These are phyloP conservation scores for Moxostoma hubbsi DNA, from an alignment of 2,797 vertebrate genomes.

Conservation along the genomic window DNA sequence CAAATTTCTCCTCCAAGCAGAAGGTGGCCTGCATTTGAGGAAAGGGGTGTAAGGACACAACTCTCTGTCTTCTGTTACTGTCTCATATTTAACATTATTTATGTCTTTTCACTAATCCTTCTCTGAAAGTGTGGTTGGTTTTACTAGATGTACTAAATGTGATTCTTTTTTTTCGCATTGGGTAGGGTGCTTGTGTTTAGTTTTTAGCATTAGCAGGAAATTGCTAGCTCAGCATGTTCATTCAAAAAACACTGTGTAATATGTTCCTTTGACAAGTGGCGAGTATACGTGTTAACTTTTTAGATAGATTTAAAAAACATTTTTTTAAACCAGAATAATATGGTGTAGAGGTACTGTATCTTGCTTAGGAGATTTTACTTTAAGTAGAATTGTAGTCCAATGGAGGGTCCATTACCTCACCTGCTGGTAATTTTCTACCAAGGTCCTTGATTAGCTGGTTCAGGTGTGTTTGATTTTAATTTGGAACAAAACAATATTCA, in stretches of 20 bases:
- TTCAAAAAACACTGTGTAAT: background rate
- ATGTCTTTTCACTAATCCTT: conserved; percentile 8
- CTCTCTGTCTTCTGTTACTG: conserved; percentile 1
- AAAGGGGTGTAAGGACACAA: conserved; percentile 31
- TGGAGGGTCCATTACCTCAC: no score
- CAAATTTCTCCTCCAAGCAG: conserved; percentile 41
- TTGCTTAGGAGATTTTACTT: no score
- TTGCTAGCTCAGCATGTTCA: background rate
- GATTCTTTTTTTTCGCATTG: background rate
- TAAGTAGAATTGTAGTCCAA: no score
- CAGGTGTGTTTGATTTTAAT: no score
- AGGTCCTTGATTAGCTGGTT: no score
- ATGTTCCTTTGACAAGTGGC: background rate
- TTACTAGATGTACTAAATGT: background rate
- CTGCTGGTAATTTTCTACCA: no score
- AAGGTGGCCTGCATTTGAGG: conserved; percentile 41
- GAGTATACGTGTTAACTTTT: background rate
- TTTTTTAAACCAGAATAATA: no score
- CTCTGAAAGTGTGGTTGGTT: conserved; percentile 6
- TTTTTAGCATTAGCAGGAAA: background rate
- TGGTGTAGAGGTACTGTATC: no score
- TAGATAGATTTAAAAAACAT: no score
- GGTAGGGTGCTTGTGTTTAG: background rate
- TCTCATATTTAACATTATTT: background rate
- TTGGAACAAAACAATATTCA: no score